A percentile compares a stretch with the other conserved stretches of the same genome.
Conservation (phyloP, 2,888 invertebrate genomes). For the Lycophotia porphyrea region DNA sequence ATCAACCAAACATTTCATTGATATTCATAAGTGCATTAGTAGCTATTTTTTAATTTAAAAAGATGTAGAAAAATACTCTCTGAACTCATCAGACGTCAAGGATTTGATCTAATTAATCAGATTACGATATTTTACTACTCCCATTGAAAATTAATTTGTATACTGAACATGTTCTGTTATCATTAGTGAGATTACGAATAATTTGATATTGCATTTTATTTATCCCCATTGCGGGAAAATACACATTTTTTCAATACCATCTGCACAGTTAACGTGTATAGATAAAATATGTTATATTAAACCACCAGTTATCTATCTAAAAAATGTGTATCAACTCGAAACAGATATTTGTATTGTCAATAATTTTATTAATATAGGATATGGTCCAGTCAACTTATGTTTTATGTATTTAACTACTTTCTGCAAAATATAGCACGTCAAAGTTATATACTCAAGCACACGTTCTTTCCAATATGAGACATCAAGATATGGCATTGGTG, state of each 20-base stretch:
- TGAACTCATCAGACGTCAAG: conserved; percentile 84
- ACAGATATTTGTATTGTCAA: conserved; percentile 36
- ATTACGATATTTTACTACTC: conserved; percentile 79
- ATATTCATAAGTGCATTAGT: conserved; percentile 87
- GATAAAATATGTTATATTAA: conserved; percentile 30
- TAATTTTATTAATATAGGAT: conserved; percentile 13
- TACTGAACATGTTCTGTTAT: conserved; percentile 76
- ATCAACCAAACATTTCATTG: conserved; percentile 88
- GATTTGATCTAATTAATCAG: conserved; percentile 83
- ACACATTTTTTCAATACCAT: conserved; percentile 24
- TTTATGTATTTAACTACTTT: conserved; percentile 21
- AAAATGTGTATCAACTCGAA: conserved; percentile 10
- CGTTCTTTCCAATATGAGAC: conserved; percentile 8
- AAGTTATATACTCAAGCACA: conserved; percentile 6
- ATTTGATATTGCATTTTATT: conserved; percentile 57
- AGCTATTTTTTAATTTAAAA: conserved; percentile 86
- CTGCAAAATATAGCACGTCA: conserved; percentile 26
- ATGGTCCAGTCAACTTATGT: conserved; percentile 34
- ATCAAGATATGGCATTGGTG: conserved; percentile 40
- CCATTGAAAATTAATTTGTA: conserved; percentile 77
- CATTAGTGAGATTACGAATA: conserved; percentile 84
- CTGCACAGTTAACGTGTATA: conserved; percentile 24
- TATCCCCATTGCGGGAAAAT: conserved; percentile 23
- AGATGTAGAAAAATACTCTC: conserved; percentile 90
- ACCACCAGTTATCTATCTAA: conserved; percentile 20